A percentile compares a stretch with the other conserved stretches of the same genome.
These are phyloP conservation scores for Sapayoa aenigma DNA, from an alignment of 2,113 vertebrate species.

Conservation along the genomic window DNA sequence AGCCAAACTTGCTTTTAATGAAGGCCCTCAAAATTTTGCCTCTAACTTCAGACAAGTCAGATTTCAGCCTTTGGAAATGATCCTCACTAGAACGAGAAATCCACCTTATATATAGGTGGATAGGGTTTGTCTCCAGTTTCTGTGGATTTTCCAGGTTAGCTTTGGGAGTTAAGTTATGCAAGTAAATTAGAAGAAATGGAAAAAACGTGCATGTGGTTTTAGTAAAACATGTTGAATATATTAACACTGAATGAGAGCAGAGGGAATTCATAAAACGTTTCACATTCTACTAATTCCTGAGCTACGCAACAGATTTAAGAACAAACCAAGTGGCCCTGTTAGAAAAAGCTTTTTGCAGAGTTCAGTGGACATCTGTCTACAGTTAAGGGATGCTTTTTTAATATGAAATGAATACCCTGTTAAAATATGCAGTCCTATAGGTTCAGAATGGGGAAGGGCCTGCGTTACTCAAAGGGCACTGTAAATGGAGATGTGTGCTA, in stretches of 20 bases:
- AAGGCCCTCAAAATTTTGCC: not conserved
- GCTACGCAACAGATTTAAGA: conserved; percentile 49
- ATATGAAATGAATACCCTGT: conserved; percentile 24
- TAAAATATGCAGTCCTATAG: conserved; percentile 42
- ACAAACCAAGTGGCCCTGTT: conserved; percentile 50
- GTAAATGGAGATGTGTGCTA: not conserved
- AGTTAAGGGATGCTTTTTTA: conserved; percentile 44
- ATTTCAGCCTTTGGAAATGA: not conserved
- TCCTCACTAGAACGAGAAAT: not conserved
- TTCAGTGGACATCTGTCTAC: conserved; percentile 63
- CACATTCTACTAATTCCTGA: conserved; percentile 63
- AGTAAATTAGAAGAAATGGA: conserved; percentile 47
- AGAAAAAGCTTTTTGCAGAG: conserved; percentile 31
- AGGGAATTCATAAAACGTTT: conserved; percentile 52
- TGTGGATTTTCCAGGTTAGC: conserved; percentile 9
- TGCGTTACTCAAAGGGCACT: not conserved
- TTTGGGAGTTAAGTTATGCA: conserved; percentile 39
- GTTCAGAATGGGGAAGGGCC: conserved; percentile 28
- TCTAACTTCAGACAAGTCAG: not conserved
- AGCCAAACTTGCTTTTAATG: not conserved
- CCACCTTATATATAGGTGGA: not conserved
- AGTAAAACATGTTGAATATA: conserved; percentile 47
- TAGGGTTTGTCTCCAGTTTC: not conserved
- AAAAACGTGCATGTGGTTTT: not conserved
- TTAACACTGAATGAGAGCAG: conserved; percentile 43